Conservation (phyloP, 2,888 invertebrate genomes). For the Strigamia transsilvanica region DNA sequence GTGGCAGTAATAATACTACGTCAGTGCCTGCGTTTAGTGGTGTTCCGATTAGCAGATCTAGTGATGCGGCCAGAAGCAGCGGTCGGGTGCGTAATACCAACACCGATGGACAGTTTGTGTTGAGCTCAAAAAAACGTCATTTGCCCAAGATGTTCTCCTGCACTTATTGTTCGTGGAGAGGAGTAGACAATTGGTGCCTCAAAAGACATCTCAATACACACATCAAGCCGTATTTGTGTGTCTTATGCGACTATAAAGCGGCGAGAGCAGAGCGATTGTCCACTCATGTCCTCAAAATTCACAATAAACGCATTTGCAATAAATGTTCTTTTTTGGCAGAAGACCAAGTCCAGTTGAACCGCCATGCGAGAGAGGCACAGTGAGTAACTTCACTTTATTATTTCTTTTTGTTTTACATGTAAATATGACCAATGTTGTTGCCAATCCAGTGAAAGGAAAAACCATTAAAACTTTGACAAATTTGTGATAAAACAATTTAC, state of each 20-base stretch:
- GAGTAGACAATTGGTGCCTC: slow-evolving; percentile 92
- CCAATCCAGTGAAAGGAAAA: no score
- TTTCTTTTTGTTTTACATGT: not conserved
- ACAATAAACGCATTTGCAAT: slow-evolving; percentile 88
- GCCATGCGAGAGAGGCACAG: slow-evolving; percentile 71
- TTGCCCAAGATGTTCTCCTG: slow-evolving; percentile 79
- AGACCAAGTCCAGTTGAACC: slow-evolving; percentile 79
- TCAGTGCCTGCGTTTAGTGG: slow-evolving; percentile 61
- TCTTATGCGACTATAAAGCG: slow-evolving; percentile 91
- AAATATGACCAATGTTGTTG: not conserved
- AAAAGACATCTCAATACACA: slow-evolving; percentile 92
- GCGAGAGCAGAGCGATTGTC: slow-evolving; percentile 88
- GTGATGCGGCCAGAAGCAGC: slow-evolving; percentile 53
- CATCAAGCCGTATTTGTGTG: slow-evolving; percentile 88
- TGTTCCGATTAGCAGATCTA: slow-evolving; percentile 60
- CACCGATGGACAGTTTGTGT: slow-evolving; percentile 52
- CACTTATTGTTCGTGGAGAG: slow-evolving; percentile 91
- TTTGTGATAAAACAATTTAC: no score
- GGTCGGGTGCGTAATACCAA: slow-evolving; percentile 1
- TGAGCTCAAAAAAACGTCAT: slow-evolving; percentile 65
- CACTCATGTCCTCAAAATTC: slow-evolving; percentile 89
- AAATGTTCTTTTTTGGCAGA: slow-evolving; percentile 88
- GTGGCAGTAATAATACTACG: slow-evolving; percentile 58
- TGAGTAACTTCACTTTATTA: slow-evolving; percentile 60
- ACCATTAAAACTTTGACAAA: no score